Percentiles rank a stretch among this genome's conserved stretches.
Evolutionary conservation across 2,113 vertebrate species (phyloP).

Genomic region (Epinephelus moara): DNA sequence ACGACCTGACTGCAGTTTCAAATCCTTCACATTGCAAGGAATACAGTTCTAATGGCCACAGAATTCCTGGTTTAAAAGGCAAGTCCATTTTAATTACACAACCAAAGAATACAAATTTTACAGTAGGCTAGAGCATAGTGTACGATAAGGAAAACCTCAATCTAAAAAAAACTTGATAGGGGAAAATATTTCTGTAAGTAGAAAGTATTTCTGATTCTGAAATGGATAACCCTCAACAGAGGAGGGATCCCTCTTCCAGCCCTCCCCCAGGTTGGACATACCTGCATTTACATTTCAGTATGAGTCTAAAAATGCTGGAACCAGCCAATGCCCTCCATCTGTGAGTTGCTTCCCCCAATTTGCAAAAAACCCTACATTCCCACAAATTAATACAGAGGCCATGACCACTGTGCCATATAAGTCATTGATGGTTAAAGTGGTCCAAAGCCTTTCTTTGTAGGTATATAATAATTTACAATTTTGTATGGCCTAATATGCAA

Average conservation of each 20-base stretch:
- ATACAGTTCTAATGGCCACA: too few species aligned
- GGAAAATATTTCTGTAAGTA: too few species aligned
- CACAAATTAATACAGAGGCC: too few species aligned
- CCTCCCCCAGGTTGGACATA: too few species aligned
- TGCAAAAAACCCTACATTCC: too few species aligned
- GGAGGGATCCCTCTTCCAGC: too few species aligned
- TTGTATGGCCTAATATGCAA: background rate
- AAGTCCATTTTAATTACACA: background rate
- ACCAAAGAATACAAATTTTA: background rate
- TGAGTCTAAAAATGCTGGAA: too few species aligned
- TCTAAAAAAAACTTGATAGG: background rate
- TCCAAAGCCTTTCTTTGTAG: background rate
- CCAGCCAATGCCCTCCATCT: too few species aligned
- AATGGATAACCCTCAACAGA: too few species aligned
- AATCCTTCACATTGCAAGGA: background rate
- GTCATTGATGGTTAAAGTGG: background rate
- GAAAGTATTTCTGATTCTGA: too few species aligned
- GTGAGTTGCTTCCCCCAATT: background rate
- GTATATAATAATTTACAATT: background rate
- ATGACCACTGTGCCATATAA: background rate
- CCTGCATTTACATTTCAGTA: too few species aligned
- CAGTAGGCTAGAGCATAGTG: background rate
- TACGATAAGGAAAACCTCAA: background rate
- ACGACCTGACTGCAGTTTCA: background rate
- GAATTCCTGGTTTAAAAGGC: background rate